Conservation (phyloP, 2,888 invertebrate species). For the Strigamia transsilvanica region DNA sequence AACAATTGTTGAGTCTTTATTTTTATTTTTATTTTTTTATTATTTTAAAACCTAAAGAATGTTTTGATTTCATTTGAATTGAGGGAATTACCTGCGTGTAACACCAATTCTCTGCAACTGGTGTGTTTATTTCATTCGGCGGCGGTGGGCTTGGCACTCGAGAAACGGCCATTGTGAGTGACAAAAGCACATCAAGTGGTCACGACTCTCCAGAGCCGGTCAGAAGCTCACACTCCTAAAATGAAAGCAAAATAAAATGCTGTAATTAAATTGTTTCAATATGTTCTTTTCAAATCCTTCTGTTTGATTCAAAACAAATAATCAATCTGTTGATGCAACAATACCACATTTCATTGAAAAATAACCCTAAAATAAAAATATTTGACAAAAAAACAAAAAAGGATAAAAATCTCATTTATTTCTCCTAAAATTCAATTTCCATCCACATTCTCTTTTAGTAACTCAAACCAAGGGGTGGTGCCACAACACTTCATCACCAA, state of each 20-base stretch:
- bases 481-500: constrained; percentile 43
- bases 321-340: neutral
- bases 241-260: neutral
- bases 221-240: constrained; percentile 27
- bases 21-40: too few species aligned
- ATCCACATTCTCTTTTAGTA: constrained; percentile 5
- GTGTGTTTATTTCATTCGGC: constrained; percentile 83
- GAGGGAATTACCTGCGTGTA: constrained; percentile 86
- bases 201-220: constrained; percentile 40
- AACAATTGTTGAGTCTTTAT: too few species aligned
- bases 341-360: neutral
- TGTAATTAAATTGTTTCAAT: neutral
- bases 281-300: neutral
- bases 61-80: too few species aligned
- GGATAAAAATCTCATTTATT: neutral
- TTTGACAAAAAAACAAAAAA: neutral
- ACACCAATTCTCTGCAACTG: constrained; percentile 99
- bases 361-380: neutral
- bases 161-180: constrained; percentile 82
- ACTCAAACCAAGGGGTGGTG: constrained; percentile 22
- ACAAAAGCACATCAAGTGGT: constrained; percentile 41
- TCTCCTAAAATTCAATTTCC: neutral
- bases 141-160: constrained; percentile 91
- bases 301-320: neutral
- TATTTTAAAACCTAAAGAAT: too few species aligned